Conservation (phyloP, 2,113 vertebrate species). For the Oncorhynchus nerka region DNA sequence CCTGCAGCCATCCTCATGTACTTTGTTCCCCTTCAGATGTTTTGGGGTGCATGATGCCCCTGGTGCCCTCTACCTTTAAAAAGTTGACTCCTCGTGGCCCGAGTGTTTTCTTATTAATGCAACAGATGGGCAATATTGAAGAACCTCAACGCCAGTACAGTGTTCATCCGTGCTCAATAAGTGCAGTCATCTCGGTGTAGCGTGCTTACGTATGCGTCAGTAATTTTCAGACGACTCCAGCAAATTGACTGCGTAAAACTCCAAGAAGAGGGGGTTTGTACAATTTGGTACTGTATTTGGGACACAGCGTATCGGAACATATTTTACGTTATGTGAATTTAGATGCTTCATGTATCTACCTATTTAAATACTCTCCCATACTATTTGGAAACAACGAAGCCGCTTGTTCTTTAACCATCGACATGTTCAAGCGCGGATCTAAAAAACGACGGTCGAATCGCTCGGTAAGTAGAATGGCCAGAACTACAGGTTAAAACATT, state of each 20-base stretch:
- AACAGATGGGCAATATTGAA: neutral
- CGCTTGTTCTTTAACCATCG: constrained; percentile 17
- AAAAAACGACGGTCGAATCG: constrained; percentile 76
- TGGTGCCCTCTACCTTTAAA: neutral
- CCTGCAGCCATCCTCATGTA: too few relatives aligned
- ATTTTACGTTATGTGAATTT: neutral
- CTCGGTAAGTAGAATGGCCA: constrained; percentile 61
- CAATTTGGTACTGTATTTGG: neutral
- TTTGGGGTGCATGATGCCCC: neutral
- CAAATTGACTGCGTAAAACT: constrained; percentile 5
- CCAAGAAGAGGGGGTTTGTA: constrained; percentile 1
- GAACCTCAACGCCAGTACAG: too few relatives aligned
- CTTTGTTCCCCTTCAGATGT: neutral
- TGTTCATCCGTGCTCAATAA: too few relatives aligned
- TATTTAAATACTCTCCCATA: neutral
- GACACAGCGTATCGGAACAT: neutral
- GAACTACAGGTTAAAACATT: neutral
- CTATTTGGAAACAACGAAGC: constrained; percentile 11
- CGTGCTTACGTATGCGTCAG: neutral
- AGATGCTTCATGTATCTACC: constrained; percentile 2
- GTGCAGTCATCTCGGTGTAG: too few relatives aligned
- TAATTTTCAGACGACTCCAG: neutral
- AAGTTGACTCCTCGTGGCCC: neutral
- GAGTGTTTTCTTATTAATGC: neutral
- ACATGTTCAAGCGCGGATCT: constrained; percentile 77